These are phyloP conservation scores for Solea solea DNA, from an alignment of 2,113 vertebrate species.

Conservation along the genomic window DNA sequence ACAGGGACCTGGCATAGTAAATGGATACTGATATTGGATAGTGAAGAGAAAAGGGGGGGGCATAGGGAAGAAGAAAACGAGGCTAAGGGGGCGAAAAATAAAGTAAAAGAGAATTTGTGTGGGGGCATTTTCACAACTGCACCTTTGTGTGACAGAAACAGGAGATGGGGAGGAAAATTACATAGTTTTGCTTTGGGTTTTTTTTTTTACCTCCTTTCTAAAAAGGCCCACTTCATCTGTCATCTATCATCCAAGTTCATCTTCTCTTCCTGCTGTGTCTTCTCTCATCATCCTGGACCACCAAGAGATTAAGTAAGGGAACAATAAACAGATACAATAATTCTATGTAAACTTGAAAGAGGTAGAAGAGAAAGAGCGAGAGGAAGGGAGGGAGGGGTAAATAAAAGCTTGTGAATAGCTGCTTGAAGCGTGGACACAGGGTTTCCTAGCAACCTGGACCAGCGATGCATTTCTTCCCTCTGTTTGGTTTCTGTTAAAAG, in stretches of 20 bases:
- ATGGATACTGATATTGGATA: constrained; percentile 37
- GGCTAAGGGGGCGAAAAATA: background rate
- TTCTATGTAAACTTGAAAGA: constrained; percentile 21
- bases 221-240: constrained; percentile 33
- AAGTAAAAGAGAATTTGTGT: constrained; percentile 30
- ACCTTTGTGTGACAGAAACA: constrained; percentile 42
- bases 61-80: background rate
- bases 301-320: constrained; percentile 27
- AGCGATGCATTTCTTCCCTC: constrained; percentile 59
- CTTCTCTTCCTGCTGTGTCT: constrained; percentile 22
- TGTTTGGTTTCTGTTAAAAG: constrained; percentile 66
- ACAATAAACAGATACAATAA: constrained; percentile 54
- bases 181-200: constrained; percentile 46
- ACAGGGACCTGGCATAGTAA: constrained; percentile 42
- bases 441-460: constrained; percentile 76
- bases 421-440: constrained; percentile 56
- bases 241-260: background rate
- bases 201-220: constrained; percentile 13
- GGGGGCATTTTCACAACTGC: constrained; percentile 20
- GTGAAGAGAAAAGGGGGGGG: background rate
- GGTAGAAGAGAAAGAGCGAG: constrained; percentile 9
- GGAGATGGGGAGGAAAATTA: constrained; percentile 28
- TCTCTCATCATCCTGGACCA: constrained; percentile 3
- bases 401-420: constrained; percentile 69
- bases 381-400: constrained; percentile 38